Evolutionary conservation across 2,888 invertebrate species (phyloP), one percentile per base, ranked within the genome.

Genomic region (Polydesmus complanatus): DNA sequence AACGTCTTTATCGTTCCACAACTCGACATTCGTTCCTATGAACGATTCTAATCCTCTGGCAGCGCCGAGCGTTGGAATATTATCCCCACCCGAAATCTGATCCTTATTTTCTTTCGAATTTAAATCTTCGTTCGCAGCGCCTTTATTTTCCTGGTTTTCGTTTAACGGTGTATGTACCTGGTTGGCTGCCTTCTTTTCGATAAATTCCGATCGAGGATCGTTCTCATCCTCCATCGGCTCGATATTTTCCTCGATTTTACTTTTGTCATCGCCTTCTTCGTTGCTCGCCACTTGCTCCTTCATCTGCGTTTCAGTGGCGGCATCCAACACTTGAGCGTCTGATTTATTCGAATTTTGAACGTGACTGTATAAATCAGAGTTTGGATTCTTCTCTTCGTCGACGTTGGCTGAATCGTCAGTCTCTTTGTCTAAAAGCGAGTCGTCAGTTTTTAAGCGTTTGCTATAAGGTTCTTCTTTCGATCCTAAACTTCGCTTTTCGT

Each of bases 401-500:
- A 75, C 68, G 54, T 73, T 71, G 27, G 78, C 78, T 2, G 75
- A 1, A 74, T 78, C 76, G 14, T 81, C 79, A 65, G 79, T 77
- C 74, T 81, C 79, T 66, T 79, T 77, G 37, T 66, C 58, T 3
- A 67, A 63, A 55, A 80, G 77, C 18, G 80, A 73, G 63, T 81
- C 59, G 49, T 65, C 61, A 3, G 54, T 62, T 54, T 59, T 62
- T 5, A 59, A 52, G 23, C 55, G 62, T 58, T 62, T 59, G n/a
- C 25, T 49, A 47, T 26, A 23, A 14, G 27, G 47, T 22, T 57
- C 22, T 18, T 61, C 61, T 14, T 22, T 27, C 2, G 53, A 70
- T 79, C 80, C 79, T 61, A 91, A 74, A 8, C 83, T 84, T 58
- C 88, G 78, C 67, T 86, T 81, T 51, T 84, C 82, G 67, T 90